Percentiles rank a stretch among this genome's conserved stretches.
phyloP scores from a whole-genome alignment of 2,888 invertebrate species.

The Dione vanillae region DNA sequence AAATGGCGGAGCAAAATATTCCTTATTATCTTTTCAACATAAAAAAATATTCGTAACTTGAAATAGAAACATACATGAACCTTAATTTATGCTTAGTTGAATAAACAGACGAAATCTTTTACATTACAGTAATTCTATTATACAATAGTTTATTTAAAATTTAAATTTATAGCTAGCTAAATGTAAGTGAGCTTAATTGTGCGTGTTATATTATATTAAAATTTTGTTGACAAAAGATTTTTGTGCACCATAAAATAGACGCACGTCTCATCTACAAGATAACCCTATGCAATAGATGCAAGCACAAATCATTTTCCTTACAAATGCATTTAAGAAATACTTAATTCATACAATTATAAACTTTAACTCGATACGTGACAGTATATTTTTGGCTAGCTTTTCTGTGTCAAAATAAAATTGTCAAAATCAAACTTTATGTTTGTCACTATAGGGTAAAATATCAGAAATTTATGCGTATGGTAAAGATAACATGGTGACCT shows the following conservation, averaged over 20 bases:
- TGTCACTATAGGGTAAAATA: constrained; percentile 55
- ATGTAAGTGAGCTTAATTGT: constrained; percentile 68
- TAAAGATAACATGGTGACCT: constrained; percentile 76
- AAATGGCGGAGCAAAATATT: too few relatives aligned
- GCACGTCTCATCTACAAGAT: constrained; percentile 75
- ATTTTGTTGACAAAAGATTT: constrained; percentile 77
- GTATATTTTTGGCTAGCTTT: constrained; percentile 43
- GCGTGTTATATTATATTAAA: constrained; percentile 78
- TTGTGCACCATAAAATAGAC: constrained; percentile 66
- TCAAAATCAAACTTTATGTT: constrained; percentile 58
- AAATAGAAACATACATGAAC: too few relatives aligned
- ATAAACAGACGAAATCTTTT: background rate
- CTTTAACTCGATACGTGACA: background rate
- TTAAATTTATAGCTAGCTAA: constrained; percentile 66
- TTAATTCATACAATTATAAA: constrained; percentile 43
- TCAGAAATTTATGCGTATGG: constrained; percentile 48
- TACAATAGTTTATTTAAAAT: background rate
- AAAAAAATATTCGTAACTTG: too few relatives aligned
- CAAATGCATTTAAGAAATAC: constrained; percentile 49
- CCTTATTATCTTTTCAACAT: too few relatives aligned
- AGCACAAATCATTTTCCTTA: constrained; percentile 68
- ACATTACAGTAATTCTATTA: constrained; percentile 3
- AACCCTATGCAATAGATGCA: constrained; percentile 68
- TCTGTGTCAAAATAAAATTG: constrained; percentile 28
- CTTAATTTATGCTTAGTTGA: background rate